phyloP scores from a whole-genome alignment of 2,113 vertebrate species.

The Macquaria australasica region DNA sequence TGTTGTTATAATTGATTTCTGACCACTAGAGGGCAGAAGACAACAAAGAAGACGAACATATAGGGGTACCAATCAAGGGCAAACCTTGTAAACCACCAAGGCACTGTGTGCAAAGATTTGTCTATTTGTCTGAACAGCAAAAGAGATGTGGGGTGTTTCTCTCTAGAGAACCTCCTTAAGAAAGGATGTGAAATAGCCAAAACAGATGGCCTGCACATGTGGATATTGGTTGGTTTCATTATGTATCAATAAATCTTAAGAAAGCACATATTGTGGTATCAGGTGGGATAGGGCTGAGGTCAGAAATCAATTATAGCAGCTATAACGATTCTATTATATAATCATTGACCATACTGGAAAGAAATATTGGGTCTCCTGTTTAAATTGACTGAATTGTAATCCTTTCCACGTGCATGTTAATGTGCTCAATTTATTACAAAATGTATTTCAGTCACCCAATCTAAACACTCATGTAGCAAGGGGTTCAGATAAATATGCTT shows the following conservation, averaged over 20 bases:
- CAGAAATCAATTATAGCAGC: constrained; percentile 38
- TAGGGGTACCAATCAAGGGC: background rate
- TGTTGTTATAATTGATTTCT: constrained; percentile 24
- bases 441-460: background rate
- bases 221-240: constrained; percentile 1
- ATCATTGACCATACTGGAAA: background rate
- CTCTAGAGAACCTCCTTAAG: background rate
- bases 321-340: background rate
- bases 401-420: background rate
- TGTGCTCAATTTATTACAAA: background rate
- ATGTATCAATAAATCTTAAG: background rate
- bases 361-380: background rate
- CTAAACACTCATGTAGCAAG: background rate
- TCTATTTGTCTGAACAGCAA: background rate
- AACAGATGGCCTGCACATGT: background rate
- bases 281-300: background rate
- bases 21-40: constrained; percentile 38
- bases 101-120: background rate
- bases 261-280: background rate
- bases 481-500: background rate
- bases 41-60: background rate
- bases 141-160: background rate
- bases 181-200: background rate
- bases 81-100: too few relatives aligned
- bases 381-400: background rate